These are phyloP conservation scores for Platysteira castanea DNA, from an alignment of 2,113 vertebrate species.

Conservation along the genomic window DNA sequence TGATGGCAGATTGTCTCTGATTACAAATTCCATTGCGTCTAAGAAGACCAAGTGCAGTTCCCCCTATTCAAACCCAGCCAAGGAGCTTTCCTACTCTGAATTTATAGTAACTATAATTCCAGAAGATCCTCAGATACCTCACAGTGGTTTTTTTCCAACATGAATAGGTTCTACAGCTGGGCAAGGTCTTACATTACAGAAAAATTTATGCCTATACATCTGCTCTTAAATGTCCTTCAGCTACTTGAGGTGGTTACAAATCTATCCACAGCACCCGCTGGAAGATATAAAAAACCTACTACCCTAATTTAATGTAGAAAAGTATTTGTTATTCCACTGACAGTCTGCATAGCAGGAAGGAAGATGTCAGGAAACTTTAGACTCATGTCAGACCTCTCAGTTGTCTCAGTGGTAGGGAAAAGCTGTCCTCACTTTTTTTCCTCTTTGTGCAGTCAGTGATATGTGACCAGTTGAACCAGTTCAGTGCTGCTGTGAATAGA, in stretches of 20 bases:
- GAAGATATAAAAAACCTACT: conserved; percentile 15
- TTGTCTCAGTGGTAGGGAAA: not conserved
- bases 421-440: not conserved
- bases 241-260: not conserved
- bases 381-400: not conserved
- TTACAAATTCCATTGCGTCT: not conserved
- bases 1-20: not conserved
- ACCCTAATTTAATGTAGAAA: not conserved
- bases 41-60: not conserved
- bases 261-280: not conserved
- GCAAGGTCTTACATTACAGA: conserved; percentile 20
- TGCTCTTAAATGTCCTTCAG: conserved; percentile 35
- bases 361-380: not conserved
- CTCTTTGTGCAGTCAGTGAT: not conserved
- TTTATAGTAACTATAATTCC: conserved; percentile 51
- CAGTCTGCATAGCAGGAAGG: not conserved
- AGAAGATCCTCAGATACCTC: conserved; percentile 30
- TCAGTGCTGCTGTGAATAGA: not conserved
- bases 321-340: not conserved
- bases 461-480: not conserved
- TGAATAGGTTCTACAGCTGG: conserved; percentile 9
- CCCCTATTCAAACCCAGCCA: not conserved
- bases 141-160: not conserved
- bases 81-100: not conserved
- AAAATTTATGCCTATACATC: conserved; percentile 46